A percentile compares a stretch with the other conserved stretches of the same genome.
Evolutionary conservation across 1,140 invertebrate species (phyloP).

Genomic region (Bombus pascuorum): DNA sequence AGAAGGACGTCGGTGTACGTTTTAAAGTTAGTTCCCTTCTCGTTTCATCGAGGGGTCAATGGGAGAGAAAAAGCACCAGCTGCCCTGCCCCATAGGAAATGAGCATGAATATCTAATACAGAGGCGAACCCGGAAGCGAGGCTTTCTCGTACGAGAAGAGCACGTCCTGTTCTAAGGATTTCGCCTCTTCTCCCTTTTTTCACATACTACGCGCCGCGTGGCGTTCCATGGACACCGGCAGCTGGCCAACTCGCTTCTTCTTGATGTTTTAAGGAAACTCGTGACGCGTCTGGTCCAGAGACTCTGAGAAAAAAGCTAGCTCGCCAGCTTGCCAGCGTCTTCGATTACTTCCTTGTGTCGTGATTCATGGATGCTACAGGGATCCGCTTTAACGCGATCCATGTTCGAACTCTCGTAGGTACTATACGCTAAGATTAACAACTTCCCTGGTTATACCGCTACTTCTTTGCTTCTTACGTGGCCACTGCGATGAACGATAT

Average conservation of each 20-base stretch:
- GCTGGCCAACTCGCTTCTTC: constrained; percentile 64
- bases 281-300: constrained; percentile 47
- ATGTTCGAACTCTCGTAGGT: not conserved
- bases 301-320: constrained; percentile 61
- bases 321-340: constrained; percentile 59
- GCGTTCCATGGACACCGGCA: constrained; percentile 59
- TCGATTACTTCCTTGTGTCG: constrained; percentile 57
- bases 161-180: constrained; percentile 78
- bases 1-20: not conserved
- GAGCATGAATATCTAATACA: constrained; percentile 75
- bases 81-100: constrained; percentile 72
- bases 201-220: constrained; percentile 52
- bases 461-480: not conserved
- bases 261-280: constrained; percentile 76
- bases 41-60: not conserved
- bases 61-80: constrained; percentile 70
- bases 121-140: constrained; percentile 77
- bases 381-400: constrained; percentile 20
- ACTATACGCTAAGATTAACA: not conserved
- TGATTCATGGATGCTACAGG: constrained; percentile 3
- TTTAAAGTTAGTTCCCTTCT: constrained; percentile 53
- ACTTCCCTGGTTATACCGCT: not conserved
- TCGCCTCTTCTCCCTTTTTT: constrained; percentile 65
- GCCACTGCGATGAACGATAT: not conserved
- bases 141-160: constrained; percentile 67